Base-by-base conservation (phyloP, 2,888 invertebrate genomes). In the Hypselothyrea guttata region DNA sequence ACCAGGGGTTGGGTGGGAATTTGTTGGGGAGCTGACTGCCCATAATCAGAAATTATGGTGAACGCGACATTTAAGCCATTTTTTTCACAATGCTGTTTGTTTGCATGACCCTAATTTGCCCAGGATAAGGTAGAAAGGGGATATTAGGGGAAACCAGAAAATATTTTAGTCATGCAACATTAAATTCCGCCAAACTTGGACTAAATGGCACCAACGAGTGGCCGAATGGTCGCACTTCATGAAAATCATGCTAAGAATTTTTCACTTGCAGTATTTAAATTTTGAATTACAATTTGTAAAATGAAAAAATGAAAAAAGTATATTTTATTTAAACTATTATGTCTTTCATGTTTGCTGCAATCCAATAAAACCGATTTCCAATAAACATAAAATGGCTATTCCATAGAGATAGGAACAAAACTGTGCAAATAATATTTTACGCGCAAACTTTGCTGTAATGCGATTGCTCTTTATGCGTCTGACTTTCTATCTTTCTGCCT, bases 21-120 rank as follows among this genome's bases (percentile, higher is more conserved):
- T 8, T 15, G 1, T 8, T 28, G n/a, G 33, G 27, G 15, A 33
- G 37, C 12, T 13, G 48, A 37, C 68, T 61, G 69, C 62, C 54
- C 62, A 67, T 81, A 81, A 84, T 72, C 68, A 84, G 84, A 81
- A 81, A 81, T 84, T 81, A 84, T 84, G 75, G 75, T 73, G 81
- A 81, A 72, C 70, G 86, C 87, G 85, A 87, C 84, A 86, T 86
- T 87, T 78, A 86, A 87, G 85, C 82, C 79, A 79, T 77, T 85
- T 72, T 62, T 82, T 73, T 64, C n/a, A 16, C 7, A 16, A 45
- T 38, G 45, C 55, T 63, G 63, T 58, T 64, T 72, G 68, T 68
- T 71, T 65, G 82, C 82, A 54, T 75, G 82, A 59, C 77, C 83
- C 67, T 72, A 77, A 77, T 77, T 82, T 75, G 69, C 13, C 47